Conservation (phyloP, 2,113 vertebrate species). For the Eclectus roratus region DNA sequence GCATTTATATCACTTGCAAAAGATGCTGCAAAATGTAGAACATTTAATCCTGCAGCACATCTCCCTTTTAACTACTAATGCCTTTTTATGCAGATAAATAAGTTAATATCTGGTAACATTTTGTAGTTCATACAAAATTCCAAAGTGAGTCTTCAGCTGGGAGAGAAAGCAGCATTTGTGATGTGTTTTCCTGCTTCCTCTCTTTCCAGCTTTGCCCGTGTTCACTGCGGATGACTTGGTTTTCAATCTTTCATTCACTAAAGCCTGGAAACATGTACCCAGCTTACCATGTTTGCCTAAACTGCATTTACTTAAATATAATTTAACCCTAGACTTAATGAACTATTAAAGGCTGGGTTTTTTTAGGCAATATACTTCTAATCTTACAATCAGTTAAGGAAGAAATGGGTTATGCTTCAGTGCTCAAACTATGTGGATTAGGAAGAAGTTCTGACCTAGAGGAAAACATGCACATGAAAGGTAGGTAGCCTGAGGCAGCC, state of each 20-base stretch:
- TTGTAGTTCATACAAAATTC: not conserved
- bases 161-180: not conserved
- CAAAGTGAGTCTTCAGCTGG: not conserved
- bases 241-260: not conserved
- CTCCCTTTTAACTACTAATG: not conserved
- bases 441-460: not conserved
- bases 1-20: not conserved
- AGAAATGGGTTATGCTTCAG: constrained; percentile 5
- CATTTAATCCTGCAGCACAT: not conserved
- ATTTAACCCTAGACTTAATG: not conserved
- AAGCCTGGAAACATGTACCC: not conserved
- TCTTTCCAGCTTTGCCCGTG: not conserved
- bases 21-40: not conserved
- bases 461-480: not conserved
- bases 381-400: constrained; percentile 25
- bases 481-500: not conserved
- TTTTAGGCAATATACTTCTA: not conserved
- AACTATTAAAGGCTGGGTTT: not conserved
- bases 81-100: not conserved
- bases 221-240: not conserved
- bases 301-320: not conserved
- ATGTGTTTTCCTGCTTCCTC: not conserved
- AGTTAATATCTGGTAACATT: not conserved
- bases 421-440: not conserved
- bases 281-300: not conserved